Evolutionary conservation across 2,113 vertebrate genomes (phyloP), one percentile per base, ranked within the genome.

Genomic region (Caranx melampygus): DNA sequence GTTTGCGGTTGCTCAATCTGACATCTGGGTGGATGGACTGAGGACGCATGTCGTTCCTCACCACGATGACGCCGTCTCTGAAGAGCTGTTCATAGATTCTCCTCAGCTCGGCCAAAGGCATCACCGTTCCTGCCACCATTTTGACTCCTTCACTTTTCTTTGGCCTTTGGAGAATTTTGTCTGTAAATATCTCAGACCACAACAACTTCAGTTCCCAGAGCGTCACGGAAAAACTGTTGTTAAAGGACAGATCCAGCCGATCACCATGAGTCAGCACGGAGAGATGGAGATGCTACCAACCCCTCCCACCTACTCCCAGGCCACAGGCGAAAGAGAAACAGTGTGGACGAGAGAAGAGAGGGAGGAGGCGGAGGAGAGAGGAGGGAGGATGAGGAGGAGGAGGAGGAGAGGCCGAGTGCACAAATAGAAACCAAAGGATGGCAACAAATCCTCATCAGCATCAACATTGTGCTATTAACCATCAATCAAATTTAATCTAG

Each of bases 101-200:
- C 55, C 91, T 93, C 34, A 96, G 93, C 64, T 94, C 94, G 55
- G 93, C 93, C 89, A 93, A 88, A 2, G 95, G 93, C 95, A 96
- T 96, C 61, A 96, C 92, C 95, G 96, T 97, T 75, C 96, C 96
- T 0, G 95, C 95, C 89, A 96, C 95, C 95, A 97, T 96, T 65
- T 88, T 84, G 51, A 18, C 47, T 61, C 49, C 55, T 45, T 73
- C 31, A 34, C 16, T 34, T 67, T 67, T 40, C 52, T 63, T 71
- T 55, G 26, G 8, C 63, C 34, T 42, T 59, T 2, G 3, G 52
- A 5, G 12, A 59, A 35, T 65, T 21, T 35, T 49, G 52, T 66
- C 37, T 26, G 6, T 0, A 80, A 40, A 70, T 33, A 58, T 67
- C 34, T 58, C 37, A 14, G 16, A 54, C 35, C 20, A 14, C n/a